Evolutionary conservation across 1,140 invertebrate species (phyloP).

Genomic region (Drosophila littoralis): DNA sequence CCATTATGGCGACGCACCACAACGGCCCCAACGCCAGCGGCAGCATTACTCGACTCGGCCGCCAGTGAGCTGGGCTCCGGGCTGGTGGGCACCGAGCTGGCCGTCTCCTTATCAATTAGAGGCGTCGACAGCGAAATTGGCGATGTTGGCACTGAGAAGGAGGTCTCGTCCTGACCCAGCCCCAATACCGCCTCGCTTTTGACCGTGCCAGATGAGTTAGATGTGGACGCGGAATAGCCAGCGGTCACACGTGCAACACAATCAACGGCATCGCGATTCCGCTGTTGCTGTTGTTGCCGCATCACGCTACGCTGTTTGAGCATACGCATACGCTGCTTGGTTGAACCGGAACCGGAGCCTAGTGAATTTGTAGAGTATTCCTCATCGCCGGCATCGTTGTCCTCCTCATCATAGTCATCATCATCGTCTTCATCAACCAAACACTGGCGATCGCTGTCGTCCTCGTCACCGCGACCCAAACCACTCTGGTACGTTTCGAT

Average conservation of each 20-base stretch:
- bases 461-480: constrained; percentile 65
- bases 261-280: constrained; percentile 66
- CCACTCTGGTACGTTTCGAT: constrained; percentile 82
- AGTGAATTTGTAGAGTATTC: constrained; percentile 77
- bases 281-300: constrained; percentile 55
- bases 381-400: constrained; percentile 79
- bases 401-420: constrained; percentile 69
- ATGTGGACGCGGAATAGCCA: constrained; percentile 58
- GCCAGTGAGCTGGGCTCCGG: constrained; percentile 87
- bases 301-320: constrained; percentile 68
- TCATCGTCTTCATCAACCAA: constrained; percentile 72
- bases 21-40: constrained; percentile 81
- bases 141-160: constrained; percentile 83
- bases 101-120: constrained; percentile 78
- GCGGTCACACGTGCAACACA: constrained; percentile 47
- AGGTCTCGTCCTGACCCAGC: constrained; percentile 72
- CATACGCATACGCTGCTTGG: constrained; percentile 73
- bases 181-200: constrained; percentile 67
- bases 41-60: constrained; percentile 80
- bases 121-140: constrained; percentile 81
- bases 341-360: constrained; percentile 64
- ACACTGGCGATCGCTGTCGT: constrained; percentile 78
- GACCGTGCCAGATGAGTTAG: constrained; percentile 75
- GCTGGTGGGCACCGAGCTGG: constrained; percentile 92
- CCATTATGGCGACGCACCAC: constrained; percentile 77